Percentiles rank a stretch among this genome's conserved stretches.
phyloP scores from a whole-genome alignment of 2,113 vertebrate species.

The Paratilapia polleni region DNA sequence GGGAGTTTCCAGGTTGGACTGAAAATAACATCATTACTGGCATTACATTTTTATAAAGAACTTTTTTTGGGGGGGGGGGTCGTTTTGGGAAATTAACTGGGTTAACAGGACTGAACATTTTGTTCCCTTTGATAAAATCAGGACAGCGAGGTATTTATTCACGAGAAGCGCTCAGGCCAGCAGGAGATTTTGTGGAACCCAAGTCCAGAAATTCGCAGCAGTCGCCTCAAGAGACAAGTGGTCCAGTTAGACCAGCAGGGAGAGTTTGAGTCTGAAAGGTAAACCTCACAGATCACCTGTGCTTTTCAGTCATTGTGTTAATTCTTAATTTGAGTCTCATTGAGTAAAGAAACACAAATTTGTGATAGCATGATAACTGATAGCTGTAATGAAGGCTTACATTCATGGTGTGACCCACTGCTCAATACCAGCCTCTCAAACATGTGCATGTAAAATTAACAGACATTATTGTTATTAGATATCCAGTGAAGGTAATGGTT shows the following conservation, averaged over 20 bases:
- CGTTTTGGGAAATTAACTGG: neutral
- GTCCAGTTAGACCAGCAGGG: constrained; percentile 89
- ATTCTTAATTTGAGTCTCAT: neutral
- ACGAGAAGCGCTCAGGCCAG: constrained; percentile 82
- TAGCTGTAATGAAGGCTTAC: neutral
- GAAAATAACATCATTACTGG: neutral
- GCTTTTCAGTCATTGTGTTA: neutral
- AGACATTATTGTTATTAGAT: neutral
- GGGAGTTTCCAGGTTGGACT: rapidly evolving
- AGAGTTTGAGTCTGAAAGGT: constrained; percentile 94
- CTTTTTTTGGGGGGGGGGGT: rapidly evolving
- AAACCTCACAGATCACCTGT: neutral
- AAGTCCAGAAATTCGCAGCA: constrained; percentile 82
- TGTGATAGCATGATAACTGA: neutral
- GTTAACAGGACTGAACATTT: neutral
- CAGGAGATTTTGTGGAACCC: constrained; percentile 89
- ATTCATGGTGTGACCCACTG: neutral
- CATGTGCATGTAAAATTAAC: neutral
- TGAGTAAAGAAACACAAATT: neutral
- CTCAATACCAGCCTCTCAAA: neutral
- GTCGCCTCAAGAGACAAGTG: constrained; percentile 88
- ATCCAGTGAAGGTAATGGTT: neutral
- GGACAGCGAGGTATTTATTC: constrained; percentile 92
- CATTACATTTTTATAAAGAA: neutral
- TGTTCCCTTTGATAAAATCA: constrained; percentile 57